These are phyloP conservation scores for Anniella stebbinsi DNA, from an alignment of 2,797 vertebrate species.

Conservation along the genomic window DNA sequence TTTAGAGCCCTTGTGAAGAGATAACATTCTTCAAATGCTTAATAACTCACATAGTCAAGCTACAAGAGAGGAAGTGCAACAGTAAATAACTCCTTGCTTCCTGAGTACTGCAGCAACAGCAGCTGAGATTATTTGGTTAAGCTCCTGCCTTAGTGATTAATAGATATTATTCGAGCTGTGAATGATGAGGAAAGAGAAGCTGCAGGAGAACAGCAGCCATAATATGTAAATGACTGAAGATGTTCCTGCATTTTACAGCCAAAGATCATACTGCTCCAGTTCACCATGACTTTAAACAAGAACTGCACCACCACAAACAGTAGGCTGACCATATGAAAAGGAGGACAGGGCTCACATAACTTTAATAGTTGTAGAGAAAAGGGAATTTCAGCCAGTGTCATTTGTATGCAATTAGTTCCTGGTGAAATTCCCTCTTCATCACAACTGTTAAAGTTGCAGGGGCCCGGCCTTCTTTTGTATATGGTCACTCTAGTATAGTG, in stretches of 20 bases:
- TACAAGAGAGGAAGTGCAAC: slow-evolving; percentile 27
- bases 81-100: slow-evolving; percentile 53
- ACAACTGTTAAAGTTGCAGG: too few relatives aligned
- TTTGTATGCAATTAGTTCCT: too few relatives aligned
- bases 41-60: slow-evolving; percentile 43
- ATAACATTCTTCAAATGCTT: slow-evolving; percentile 37
- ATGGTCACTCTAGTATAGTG: too few relatives aligned
- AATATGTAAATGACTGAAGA: slow-evolving; percentile 50
- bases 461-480: too few relatives aligned
- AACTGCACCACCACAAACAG: too few relatives aligned
- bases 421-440: too few relatives aligned
- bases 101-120: slow-evolving; percentile 29
- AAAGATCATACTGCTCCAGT: not conserved
- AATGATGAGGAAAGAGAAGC: slow-evolving; percentile 38
- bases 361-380: too few relatives aligned
- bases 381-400: too few relatives aligned
- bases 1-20: slow-evolving; percentile 39
- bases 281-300: not conserved
- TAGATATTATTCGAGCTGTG: slow-evolving; percentile 38
- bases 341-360: too few relatives aligned
- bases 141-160: slow-evolving; percentile 43
- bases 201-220: slow-evolving; percentile 43
- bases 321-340: too few relatives aligned
- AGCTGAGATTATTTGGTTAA: slow-evolving; percentile 48
- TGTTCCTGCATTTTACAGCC: slow-evolving; percentile 51